Base-by-base conservation (phyloP, 2,888 invertebrate genomes). In the Melanargia galathea region DNA sequence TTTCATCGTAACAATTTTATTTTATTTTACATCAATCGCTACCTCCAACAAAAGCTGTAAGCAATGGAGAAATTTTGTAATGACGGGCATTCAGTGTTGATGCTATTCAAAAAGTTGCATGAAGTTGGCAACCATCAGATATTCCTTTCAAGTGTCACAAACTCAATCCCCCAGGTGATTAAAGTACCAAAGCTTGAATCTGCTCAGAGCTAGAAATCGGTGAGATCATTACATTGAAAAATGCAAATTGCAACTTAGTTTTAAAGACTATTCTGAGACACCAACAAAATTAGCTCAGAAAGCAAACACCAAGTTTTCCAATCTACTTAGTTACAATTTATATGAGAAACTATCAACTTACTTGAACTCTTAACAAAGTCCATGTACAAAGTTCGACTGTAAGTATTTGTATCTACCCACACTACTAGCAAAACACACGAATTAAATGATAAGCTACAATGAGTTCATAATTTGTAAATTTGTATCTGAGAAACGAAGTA, bases 61-160 rank as follows among this genome's bases (percentile, higher is more conserved):
- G 16, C 43, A 18, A 18, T 18, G 13, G 4, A 13, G 13, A 11
- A 35, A 35, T 35, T 48, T 48, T 48, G 26, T 51, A 33, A 51
- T 30, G 26, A n/a, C n/a, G 16, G 48, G 7, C 33, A 30, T 51
- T 30, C 51, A 33, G 33, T 30, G 30, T 16, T 30, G 16, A 30
- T 51, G 16, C 51, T 51, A 51, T 51, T 51, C 51, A 51, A 30
- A 33, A 51, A 51, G 30, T 51, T 51, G 18, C 10, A 30, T 51
- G 18, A 33, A 30, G 30, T 51, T 33, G 10, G 30, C 1, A 16
- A 30, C n/a, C n/a, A n/a, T n/a, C 26, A 51, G 30, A 51, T 33
- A 51, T 30, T 51, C 30, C 30, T 11, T 51, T 51, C 30, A 49
- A 26, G 26, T 30, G 16, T 26, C 26, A 51, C 18, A 51, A 51